Evolutionary conservation across 2,888 invertebrate genomes (phyloP).

Genomic region (Lottia scabra): DNA sequence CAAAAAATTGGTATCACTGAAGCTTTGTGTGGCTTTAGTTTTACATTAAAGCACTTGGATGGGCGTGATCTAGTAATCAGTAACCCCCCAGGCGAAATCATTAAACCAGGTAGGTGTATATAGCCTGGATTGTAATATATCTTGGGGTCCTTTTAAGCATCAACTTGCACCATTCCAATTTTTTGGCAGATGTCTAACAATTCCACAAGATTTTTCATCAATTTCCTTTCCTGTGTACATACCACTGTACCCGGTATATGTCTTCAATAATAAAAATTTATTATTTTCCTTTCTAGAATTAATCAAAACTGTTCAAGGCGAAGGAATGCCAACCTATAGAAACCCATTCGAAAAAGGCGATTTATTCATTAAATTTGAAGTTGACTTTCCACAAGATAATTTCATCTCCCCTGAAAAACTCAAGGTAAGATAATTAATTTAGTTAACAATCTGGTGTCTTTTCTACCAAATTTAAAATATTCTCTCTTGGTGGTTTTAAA

Average conservation of each 20-base stretch:
- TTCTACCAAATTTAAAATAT: too few relatives aligned
- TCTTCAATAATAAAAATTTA: too few relatives aligned
- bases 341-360: slow-evolving; percentile 88
- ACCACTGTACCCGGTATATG: too few relatives aligned
- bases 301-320: slow-evolving; percentile 81
- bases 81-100: slow-evolving; percentile 83
- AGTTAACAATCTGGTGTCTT: neutral
- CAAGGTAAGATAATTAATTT: slow-evolving; percentile 66
- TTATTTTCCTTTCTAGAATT: slow-evolving; percentile 61
- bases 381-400: slow-evolving; percentile 81
- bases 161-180: too few relatives aligned
- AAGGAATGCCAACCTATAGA: slow-evolving; percentile 77
- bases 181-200: too few relatives aligned
- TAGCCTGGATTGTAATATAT: too few relatives aligned
- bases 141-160: too few relatives aligned
- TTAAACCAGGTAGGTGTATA: slow-evolving; percentile 80
- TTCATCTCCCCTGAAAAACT: slow-evolving; percentile 78
- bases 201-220: too few relatives aligned
- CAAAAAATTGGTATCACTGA: slow-evolving; percentile 85
- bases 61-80: slow-evolving; percentile 84
- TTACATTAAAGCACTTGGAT: slow-evolving; percentile 89
- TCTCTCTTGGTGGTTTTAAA: too few relatives aligned
- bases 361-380: slow-evolving; percentile 86
- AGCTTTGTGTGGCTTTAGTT: slow-evolving; percentile 89
- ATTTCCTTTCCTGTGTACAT: too few relatives aligned